Conservation (phyloP, 2,888 invertebrate genomes). For the Macrophya alboannulata region DNA sequence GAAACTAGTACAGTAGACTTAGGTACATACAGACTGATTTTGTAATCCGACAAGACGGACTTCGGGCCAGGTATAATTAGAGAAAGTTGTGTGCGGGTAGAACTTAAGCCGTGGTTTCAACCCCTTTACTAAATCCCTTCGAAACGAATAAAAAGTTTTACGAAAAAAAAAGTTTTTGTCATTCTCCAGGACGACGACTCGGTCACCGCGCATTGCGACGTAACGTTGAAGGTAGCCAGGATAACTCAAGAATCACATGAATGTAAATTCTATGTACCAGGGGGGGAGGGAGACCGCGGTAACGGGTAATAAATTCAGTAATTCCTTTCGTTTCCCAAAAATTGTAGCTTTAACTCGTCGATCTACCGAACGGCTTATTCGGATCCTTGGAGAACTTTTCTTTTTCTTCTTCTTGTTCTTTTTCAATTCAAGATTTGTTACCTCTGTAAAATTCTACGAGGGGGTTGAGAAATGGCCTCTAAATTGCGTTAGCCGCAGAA, state of each 20-base stretch:
- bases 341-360: background rate
- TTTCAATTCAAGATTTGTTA: background rate
- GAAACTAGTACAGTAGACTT: background rate
- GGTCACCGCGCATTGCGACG: background rate
- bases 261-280: background rate
- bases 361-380: background rate
- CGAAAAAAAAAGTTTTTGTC: background rate
- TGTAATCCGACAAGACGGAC: background rate
- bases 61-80: background rate
- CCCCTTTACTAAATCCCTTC: background rate
- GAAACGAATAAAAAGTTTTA: background rate
- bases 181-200: background rate
- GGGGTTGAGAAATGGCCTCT: conserved; percentile 1
- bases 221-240: background rate
- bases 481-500: background rate
- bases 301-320: conserved; percentile 11
- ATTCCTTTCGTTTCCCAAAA: background rate
- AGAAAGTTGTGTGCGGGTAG: background rate
- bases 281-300: background rate
- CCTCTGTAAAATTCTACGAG: background rate
- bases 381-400: background rate
- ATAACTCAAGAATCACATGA: conserved; percentile 5
- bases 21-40: background rate
- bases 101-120: background rate
- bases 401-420: too few relatives aligned